These are phyloP conservation scores for Sus scrofa DNA, from an alignment of 2,113 vertebrate genomes.

Conservation along the genomic window T2T-Sscrofa CM000814.6:6569001-6569500, in stretches of 20 bases:
- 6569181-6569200: neutral
- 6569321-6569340: rapidly evolving
- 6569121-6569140: neutral
- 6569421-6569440: neutral
- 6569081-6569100: neutral
- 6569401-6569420: neutral
- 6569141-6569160: neutral
- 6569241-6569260: neutral
- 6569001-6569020: too few relatives aligned
- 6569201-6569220: neutral
- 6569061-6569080: too few relatives aligned
- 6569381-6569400: neutral
- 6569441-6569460: neutral
- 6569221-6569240: neutral
- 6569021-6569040: too few relatives aligned
- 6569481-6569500: neutral
- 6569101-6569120: neutral
- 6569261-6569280: neutral
- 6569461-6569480: neutral
- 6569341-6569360: neutral
- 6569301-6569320: neutral
- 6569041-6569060: too few relatives aligned
- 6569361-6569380: neutral
- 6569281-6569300: neutral
- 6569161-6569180: too few relatives aligned